These are phyloP conservation scores for Sphyrna mokarran DNA, from an alignment of 2,113 vertebrate species.

Conservation along the genomic window DNA sequence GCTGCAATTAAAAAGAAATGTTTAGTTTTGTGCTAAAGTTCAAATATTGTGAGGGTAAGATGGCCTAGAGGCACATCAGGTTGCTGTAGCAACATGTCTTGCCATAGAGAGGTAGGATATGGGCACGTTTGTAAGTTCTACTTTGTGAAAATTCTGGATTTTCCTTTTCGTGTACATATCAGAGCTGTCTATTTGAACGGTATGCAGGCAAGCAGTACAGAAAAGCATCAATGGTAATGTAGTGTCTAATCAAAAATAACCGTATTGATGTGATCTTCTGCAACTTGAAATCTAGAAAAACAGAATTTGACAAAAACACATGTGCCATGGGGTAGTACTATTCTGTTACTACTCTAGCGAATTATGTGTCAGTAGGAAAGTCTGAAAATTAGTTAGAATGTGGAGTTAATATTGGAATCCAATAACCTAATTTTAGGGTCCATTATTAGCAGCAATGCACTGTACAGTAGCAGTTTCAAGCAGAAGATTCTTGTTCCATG, in stretches of 20 bases:
- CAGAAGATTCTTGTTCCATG: not conserved
- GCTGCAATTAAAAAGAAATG: not conserved
- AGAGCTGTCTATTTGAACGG: not conserved
- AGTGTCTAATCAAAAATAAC: not conserved
- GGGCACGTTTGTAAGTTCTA: not conserved
- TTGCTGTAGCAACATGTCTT: not conserved
- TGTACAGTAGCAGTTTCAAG: not conserved
- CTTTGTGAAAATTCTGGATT: not conserved
- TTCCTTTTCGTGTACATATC: not conserved
- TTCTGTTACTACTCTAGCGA: not conserved
- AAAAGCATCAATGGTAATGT: not conserved
- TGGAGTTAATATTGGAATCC: not conserved
- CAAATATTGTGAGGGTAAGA: not conserved
- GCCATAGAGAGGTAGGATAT: not conserved
- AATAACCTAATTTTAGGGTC: not conserved
- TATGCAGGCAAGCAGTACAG: not conserved
- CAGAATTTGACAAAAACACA: not conserved
- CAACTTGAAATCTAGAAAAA: not conserved
- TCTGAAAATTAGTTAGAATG: not conserved
- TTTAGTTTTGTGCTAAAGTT: not conserved
- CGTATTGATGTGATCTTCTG: not conserved
- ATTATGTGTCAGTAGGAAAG: not conserved
- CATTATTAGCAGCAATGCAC: not conserved
- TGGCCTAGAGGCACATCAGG: not conserved
- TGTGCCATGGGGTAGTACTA: not conserved